Evolutionary conservation across 2,113 vertebrate species (phyloP).

Genomic region (Halichoeres trimaculatus): DNA sequence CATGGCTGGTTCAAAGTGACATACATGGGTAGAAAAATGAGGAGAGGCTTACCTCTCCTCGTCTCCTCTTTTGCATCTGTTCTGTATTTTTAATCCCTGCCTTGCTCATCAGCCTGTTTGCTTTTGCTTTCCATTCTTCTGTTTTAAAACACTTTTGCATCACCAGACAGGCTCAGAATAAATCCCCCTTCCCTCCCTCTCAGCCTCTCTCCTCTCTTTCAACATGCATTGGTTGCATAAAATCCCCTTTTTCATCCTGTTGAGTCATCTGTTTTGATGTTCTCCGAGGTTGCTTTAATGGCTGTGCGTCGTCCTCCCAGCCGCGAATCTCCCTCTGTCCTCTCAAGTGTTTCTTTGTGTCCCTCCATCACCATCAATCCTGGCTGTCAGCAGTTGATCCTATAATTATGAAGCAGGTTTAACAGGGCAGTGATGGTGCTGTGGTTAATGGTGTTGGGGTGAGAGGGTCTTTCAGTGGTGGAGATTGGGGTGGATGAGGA

Average conservation of each 20-base stretch:
- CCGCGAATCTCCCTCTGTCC: neutral
- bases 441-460: constrained; percentile 4
- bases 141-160: constrained; percentile 14
- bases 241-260: constrained; percentile 26
- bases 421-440: constrained; percentile 5
- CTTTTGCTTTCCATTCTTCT: constrained; percentile 17
- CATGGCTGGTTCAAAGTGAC: constrained; percentile 6
- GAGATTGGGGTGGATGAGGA: neutral
- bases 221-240: constrained; percentile 37
- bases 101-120: neutral
- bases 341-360: neutral
- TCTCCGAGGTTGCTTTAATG: constrained; percentile 23
- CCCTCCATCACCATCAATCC: constrained; percentile 25
- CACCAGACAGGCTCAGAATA: constrained; percentile 34
- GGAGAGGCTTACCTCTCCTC: constrained; percentile 1
- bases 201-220: constrained; percentile 30
- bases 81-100: constrained; percentile 22
- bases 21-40: neutral
- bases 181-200: constrained; percentile 25
- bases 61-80: neutral
- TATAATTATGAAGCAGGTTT: constrained; percentile 24
- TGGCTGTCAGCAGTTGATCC: constrained; percentile 5
- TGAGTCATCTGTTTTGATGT: constrained; percentile 54
- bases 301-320: neutral
- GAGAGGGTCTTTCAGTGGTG: constrained; percentile 1